Evolutionary conservation across 2,888 invertebrate genomes (phyloP).

Genomic region (Apocheima hispidaria): DNA sequence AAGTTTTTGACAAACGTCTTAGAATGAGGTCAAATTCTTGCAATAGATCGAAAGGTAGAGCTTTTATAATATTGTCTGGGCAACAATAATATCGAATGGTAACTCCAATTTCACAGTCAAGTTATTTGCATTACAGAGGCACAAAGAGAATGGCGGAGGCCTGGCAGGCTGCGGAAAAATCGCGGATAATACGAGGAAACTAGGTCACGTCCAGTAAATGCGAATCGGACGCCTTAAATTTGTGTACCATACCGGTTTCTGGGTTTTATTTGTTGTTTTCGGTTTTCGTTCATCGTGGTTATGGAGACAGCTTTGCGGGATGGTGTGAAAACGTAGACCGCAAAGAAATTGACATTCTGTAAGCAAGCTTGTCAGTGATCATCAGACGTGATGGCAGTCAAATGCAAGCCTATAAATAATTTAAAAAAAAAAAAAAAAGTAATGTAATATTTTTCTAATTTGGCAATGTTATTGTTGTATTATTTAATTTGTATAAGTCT

Average conservation of each 20-base stretch:
- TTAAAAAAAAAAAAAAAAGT: no score
- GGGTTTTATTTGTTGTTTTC: constrained; percentile 21
- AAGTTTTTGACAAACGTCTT: not conserved
- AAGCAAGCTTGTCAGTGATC: no score
- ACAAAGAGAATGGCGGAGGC: constrained; percentile 39
- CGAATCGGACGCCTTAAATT: constrained; percentile 30
- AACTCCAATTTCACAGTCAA: constrained; percentile 39
- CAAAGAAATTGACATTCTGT: not conserved
- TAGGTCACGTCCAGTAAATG: constrained; percentile 39
- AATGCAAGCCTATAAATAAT: no score
- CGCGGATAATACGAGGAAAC: constrained; percentile 33
- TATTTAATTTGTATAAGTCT: no score
- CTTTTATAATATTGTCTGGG: constrained; percentile 12
- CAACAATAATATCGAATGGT: constrained; percentile 17
- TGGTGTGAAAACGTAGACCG: not conserved
- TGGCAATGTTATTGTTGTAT: no score
- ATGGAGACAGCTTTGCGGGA: not conserved
- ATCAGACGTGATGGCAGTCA: no score
- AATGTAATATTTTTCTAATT: no score
- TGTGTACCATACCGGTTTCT: constrained; percentile 33
- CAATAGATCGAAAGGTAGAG: constrained; percentile 3
- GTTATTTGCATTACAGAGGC: constrained; percentile 42
- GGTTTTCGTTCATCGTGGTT: constrained; percentile 11
- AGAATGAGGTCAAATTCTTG: constrained; percentile 1
- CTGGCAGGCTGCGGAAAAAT: constrained; percentile 31